Conservation (phyloP, 2,888 invertebrate species). For the Tenthredo distinguenda region DNA sequence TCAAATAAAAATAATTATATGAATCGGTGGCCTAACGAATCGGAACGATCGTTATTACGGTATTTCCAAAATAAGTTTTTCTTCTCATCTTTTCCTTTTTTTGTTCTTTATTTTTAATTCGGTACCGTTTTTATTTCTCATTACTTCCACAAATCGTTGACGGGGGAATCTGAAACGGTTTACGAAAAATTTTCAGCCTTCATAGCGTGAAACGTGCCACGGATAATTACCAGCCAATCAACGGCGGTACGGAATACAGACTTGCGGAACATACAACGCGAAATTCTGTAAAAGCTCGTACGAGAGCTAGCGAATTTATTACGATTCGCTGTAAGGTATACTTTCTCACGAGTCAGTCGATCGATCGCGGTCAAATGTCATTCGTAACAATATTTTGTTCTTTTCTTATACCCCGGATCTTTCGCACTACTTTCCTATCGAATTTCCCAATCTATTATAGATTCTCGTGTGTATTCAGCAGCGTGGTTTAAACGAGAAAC, state of each 20-base stretch:
- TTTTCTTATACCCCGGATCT: not conserved
- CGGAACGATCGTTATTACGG: slow-evolving; percentile 10
- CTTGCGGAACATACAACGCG: not conserved
- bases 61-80: not conserved
- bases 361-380: slow-evolving; percentile 30
- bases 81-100: not conserved
- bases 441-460: not conserved
- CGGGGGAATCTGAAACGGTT: slow-evolving; percentile 31
- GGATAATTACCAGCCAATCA: slow-evolving; percentile 50
- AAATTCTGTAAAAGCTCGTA: not conserved
- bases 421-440: not conserved
- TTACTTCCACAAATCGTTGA: not conserved
- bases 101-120: not conserved
- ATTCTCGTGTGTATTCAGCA: not conserved
- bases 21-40: slow-evolving; percentile 20
- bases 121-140: not conserved
- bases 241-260: not conserved
- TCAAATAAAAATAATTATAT: not conserved
- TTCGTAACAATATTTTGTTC: not conserved
- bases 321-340: not conserved
- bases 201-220: slow-evolving; percentile 45
- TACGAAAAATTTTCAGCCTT: slow-evolving; percentile 33
- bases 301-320: slow-evolving; percentile 4
- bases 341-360: not conserved
- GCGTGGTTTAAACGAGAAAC: not conserved